Evolutionary conservation across 30 jellyfish, hydroid and myxozoan genomes (phyloP).

Genomic region (Morbakka virulenta): DNA sequence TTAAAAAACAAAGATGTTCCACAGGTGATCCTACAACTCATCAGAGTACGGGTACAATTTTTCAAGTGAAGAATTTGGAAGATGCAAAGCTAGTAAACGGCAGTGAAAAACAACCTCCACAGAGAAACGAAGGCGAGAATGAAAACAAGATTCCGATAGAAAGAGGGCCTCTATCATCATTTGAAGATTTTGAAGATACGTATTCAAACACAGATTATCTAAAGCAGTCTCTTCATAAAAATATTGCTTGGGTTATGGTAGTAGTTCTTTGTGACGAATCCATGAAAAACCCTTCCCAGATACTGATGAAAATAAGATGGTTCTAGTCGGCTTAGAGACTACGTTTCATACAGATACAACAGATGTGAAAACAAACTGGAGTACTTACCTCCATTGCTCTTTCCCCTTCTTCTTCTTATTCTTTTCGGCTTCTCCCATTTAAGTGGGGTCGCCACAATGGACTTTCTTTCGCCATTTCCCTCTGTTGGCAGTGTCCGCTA

Average conservation of each 20-base stretch:
- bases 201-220: constrained; percentile 20
- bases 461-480: no score
- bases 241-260: constrained; percentile 53
- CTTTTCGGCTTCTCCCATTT: no score
- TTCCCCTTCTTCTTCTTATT: no score
- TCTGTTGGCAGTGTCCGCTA: no score
- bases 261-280: constrained; percentile 40
- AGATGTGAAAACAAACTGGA: constrained; percentile 35
- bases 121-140: constrained; percentile 19
- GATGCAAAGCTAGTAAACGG: no score
- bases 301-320: constrained; percentile 32
- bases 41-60: no score
- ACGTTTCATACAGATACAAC: constrained; percentile 28
- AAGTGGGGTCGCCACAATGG: no score
- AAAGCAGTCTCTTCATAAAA: constrained; percentile 33
- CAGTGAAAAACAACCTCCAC: constrained; percentile 1
- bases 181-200: constrained; percentile 41
- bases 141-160: constrained; percentile 54
- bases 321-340: constrained; percentile 53
- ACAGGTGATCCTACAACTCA: constrained; percentile 33
- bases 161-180: constrained; percentile 25
- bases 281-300: constrained; percentile 19
- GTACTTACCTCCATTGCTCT: constrained; percentile 61
- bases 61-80: no score
- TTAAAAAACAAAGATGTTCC: constrained; percentile 25